Base-by-base conservation (phyloP, 2,797 vertebrate genomes). In the Tapera naevia region DNA sequence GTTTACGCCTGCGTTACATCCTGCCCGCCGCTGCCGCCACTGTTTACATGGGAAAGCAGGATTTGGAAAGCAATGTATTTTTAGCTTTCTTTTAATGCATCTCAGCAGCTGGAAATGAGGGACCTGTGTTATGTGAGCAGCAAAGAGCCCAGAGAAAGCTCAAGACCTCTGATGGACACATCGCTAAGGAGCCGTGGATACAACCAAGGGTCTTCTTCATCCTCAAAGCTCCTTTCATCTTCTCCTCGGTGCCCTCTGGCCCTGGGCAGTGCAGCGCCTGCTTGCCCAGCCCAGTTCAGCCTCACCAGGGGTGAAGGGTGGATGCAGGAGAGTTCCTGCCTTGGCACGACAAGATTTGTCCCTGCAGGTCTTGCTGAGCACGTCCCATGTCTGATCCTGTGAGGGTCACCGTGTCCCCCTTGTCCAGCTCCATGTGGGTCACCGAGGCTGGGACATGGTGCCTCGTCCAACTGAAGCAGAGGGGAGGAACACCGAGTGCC, bases 31-130 rank as follows among this genome's bases (percentile, higher is more conserved):
- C 89, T 41, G 78, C 73, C 1, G 6, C 74, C 88, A 28, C 66
- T 88, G 95, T 92, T 86, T 92, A 86, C 93, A 88, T 2, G 86
- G 91, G 69, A 89, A 93, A 60, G 93, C 70, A 15, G 43, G 23
- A 19, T 93, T 85, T 93, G 92, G 89, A 92, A 89, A 80, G 75
- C 79, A 28, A 3, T 23, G 11, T 91, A 94, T 96, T 95, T 97
- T 93, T 93, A 96, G 94, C 75, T 88, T 85, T 60, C 67, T 64
- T 91, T 60, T 88, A 91, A 94, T 35, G 91, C 67, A 66, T 80
- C 86, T 74, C 86, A 82, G 92, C 93, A 95, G 94, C 94, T 97
- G 93, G 93, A 91, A 93, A 60, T 0, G 3, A 93, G 75, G 89
- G 88, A 92, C 66, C 56, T 79, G 72, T 3, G 37, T 32, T 67